A percentile compares a stretch with the other conserved stretches of the same genome.
These are phyloP conservation scores for Arge pagana DNA, from an alignment of 2,888 invertebrate species.

Conservation along the genomic window DNA sequence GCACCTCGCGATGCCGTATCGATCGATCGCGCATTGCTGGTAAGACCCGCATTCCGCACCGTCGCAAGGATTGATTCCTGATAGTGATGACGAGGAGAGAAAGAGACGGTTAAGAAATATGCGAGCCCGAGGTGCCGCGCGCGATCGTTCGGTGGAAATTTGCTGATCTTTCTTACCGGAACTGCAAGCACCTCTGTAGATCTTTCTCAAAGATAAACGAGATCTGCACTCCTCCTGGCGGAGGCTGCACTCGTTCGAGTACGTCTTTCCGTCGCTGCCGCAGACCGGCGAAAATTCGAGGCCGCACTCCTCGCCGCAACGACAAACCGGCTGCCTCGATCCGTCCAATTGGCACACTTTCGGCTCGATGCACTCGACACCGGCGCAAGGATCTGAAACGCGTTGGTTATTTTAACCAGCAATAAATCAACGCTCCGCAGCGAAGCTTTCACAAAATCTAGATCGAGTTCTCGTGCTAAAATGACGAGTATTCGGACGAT, in stretches of 20 bases:
- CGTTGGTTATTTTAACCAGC: constrained; percentile 14
- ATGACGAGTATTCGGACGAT: no score
- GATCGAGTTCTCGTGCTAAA: no score
- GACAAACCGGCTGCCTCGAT: constrained; percentile 76
- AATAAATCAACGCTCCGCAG: no score
- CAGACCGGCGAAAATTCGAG: constrained; percentile 76
- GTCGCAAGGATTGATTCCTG: constrained; percentile 85
- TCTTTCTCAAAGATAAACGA: constrained; percentile 73
- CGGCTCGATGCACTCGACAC: constrained; percentile 75
- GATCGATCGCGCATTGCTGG: constrained; percentile 81
- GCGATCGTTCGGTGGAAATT: neutral
- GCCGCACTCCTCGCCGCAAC: constrained; percentile 79
- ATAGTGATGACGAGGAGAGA: constrained; percentile 25
- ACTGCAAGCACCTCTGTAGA: constrained; percentile 82
- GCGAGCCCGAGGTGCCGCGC: no score
- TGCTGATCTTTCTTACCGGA: constrained; percentile 64
- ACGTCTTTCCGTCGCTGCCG: constrained; percentile 79
- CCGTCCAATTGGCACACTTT: constrained; percentile 84
- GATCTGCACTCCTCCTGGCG: constrained; percentile 79
- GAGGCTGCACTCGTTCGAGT: constrained; percentile 81
- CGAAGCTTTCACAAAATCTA: no score
- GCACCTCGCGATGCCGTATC: constrained; percentile 81
- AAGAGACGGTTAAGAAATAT: neutral
- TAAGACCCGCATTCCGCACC: constrained; percentile 76
- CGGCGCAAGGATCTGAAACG: constrained; percentile 81